Conservation (phyloP, 2,797 vertebrate species). For the Labeo calbasu region DNA sequence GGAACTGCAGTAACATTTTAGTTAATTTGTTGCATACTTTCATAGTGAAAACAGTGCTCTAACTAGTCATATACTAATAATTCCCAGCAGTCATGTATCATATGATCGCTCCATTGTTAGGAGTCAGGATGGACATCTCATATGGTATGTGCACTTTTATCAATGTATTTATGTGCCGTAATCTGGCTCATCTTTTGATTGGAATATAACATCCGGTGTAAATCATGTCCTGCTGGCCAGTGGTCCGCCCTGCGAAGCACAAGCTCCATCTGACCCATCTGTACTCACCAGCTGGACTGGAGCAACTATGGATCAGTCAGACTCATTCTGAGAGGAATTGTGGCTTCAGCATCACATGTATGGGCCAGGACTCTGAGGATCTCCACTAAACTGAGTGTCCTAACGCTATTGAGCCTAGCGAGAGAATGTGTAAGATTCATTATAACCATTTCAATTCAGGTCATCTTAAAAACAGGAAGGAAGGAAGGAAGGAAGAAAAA, state of each 20-base stretch:
- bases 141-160: neutral
- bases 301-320: no score
- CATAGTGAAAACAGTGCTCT: neutral
- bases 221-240: conserved; percentile 71
- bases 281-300: no score
- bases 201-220: conserved; percentile 78
- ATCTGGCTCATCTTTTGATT: neutral
- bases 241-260: conserved; percentile 79
- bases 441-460: no score
- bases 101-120: neutral
- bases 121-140: neutral
- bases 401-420: no score
- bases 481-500: no score
- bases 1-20: neutral
- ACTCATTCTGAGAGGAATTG: no score
- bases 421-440: no score
- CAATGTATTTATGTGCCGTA: neutral
- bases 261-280: conserved; percentile 72
- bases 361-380: no score
- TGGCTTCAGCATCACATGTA: no score
- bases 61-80: neutral
- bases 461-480: no score
- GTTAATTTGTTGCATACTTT: neutral
- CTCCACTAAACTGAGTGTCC: no score
- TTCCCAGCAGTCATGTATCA: neutral